Percentiles rank a stretch among this genome's conserved stretches.
phyloP scores from a whole-genome alignment of 2,797 vertebrate species.

The Hydrolagus colliei region DNA sequence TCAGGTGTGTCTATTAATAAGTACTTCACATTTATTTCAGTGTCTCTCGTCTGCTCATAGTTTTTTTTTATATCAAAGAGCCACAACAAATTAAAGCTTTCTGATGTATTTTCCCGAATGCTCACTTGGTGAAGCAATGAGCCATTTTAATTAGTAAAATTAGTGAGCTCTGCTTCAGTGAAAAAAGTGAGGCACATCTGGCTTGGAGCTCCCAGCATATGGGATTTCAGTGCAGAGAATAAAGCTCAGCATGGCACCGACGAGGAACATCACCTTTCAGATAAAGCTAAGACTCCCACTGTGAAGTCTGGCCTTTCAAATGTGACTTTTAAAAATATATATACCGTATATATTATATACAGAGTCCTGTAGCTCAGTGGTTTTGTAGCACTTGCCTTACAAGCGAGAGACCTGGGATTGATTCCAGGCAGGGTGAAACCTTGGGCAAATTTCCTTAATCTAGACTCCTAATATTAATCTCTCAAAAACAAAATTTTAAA shows the following conservation, averaged over 20 bases:
- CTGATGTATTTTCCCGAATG: background rate
- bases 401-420: too few species aligned
- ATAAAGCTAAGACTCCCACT: background rate
- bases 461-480: too few species aligned
- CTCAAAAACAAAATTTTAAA: too few species aligned
- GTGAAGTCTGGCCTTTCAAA: background rate
- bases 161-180: background rate
- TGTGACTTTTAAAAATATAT: too few species aligned
- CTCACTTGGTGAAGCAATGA: background rate
- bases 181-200: slow-evolving; percentile 1
- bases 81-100: background rate
- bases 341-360: too few species aligned
- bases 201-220: background rate
- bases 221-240: background rate
- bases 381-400: too few species aligned
- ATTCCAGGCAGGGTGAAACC: too few species aligned
- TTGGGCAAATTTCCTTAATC: too few species aligned
- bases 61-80: background rate
- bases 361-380: too few species aligned
- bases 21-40: too few species aligned
- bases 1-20: too few species aligned
- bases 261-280: background rate
- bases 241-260: background rate
- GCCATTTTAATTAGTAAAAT: slow-evolving; percentile 14
- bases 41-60: too few species aligned